These are phyloP conservation scores for Scaptomyza parva DNA, from an alignment of 2,888 invertebrate genomes.

Conservation along the genomic window DNA sequence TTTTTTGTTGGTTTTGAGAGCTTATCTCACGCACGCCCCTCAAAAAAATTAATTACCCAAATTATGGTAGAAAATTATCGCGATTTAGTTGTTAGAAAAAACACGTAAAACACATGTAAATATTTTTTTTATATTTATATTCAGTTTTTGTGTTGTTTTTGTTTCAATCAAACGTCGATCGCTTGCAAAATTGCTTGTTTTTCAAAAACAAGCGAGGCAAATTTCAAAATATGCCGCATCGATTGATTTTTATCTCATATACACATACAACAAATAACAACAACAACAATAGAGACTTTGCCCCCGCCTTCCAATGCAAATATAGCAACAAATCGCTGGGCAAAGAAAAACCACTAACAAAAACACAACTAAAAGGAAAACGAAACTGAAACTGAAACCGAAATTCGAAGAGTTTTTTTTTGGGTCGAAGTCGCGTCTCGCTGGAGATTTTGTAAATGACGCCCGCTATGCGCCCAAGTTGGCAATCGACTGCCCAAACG, in stretches of 20 bases:
- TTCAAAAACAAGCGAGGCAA: conserved; percentile 37
- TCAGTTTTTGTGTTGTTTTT: not conserved
- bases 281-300: conserved; percentile 26
- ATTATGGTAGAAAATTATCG: conserved; percentile 17
- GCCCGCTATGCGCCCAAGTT: conserved; percentile 74
- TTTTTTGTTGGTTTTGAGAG: not conserved
- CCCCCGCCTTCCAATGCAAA: conserved; percentile 21
- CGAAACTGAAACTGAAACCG: conserved; percentile 26
- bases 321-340: conserved; percentile 17
- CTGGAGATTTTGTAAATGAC: conserved; percentile 45
- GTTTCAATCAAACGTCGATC: conserved; percentile 1
- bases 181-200: conserved; percentile 29
- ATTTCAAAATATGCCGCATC: conserved; percentile 67
- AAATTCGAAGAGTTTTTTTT: conserved; percentile 41
- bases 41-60: conserved; percentile 34
- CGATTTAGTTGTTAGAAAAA: conserved; percentile 28
- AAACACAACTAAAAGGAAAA: conserved; percentile 15
- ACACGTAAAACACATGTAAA: conserved; percentile 42
- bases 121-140: conserved; percentile 15
- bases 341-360: conserved; percentile 26
- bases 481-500: conserved; percentile 59
- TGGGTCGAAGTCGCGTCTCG: conserved; percentile 20
- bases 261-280: conserved; percentile 1
- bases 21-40: conserved; percentile 63
- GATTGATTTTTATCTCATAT: conserved; percentile 33